Percentiles rank a stretch among this genome's conserved stretches.
phyloP scores from a whole-genome alignment of 2,888 invertebrate genomes.

The Melanostoma mellinum region DNA sequence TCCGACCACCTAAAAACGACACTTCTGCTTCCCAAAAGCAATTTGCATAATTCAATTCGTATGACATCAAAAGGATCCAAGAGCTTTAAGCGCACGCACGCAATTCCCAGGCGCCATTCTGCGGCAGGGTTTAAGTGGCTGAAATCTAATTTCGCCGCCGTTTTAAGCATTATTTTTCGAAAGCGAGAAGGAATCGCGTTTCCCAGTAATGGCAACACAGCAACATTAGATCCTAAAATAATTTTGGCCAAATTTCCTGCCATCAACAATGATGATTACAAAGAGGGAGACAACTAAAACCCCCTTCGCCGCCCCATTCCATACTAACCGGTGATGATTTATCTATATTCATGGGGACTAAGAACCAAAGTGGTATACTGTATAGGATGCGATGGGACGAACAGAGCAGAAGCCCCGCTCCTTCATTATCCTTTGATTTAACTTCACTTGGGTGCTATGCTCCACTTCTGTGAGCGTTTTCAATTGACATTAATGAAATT shows the following conservation, averaged over 20 bases:
- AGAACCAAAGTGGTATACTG: not conserved
- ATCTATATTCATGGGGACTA: conserved; percentile 46
- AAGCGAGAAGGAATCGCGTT: conserved; percentile 4
- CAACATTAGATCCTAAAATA: conserved; percentile 63
- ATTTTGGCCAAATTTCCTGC: conserved; percentile 72
- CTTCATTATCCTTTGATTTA: conserved; percentile 69
- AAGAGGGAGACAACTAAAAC: not conserved
- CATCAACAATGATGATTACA: conserved; percentile 66
- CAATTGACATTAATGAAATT: conserved; percentile 72
- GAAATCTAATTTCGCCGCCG: conserved; percentile 71
- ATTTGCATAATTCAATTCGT: conserved; percentile 73
- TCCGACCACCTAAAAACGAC: conserved; percentile 11
- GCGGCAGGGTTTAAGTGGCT: conserved; percentile 72
- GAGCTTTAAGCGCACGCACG: conserved; percentile 60
- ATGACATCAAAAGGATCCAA: conserved; percentile 71
- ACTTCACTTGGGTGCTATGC: conserved; percentile 46
- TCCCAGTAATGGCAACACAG: conserved; percentile 22
- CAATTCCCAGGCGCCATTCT: conserved; percentile 60
- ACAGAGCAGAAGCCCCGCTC: not conserved
- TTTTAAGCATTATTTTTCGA: conserved; percentile 59
- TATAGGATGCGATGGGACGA: not conserved
- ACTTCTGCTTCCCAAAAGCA: conserved; percentile 61
- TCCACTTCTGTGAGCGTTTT: conserved; percentile 56
- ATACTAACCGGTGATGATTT: conserved; percentile 55
- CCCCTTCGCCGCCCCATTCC: not conserved